Conservation (phyloP, 2,113 vertebrate species). For the Mustelus asterias region DNA sequence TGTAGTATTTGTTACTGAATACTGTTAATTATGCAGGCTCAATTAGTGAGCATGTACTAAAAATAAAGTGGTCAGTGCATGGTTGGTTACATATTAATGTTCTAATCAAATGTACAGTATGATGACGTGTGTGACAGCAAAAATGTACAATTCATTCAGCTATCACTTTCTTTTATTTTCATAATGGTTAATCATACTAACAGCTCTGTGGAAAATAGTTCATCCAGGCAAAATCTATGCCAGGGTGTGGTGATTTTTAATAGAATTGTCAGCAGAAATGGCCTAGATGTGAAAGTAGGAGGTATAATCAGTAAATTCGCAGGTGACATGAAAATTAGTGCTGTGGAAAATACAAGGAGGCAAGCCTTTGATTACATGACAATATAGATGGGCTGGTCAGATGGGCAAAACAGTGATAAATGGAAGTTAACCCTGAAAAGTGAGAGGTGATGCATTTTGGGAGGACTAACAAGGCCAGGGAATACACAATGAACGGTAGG, state of each 20-base stretch:
- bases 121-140: slow-evolving; percentile 18
- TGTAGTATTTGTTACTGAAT: slow-evolving; percentile 26
- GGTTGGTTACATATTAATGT: slow-evolving; percentile 38
- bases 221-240: slow-evolving; percentile 49
- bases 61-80: slow-evolving; percentile 39
- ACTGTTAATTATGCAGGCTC: slow-evolving; percentile 40
- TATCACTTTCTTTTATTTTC: neutral
- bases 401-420: no score
- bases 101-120: slow-evolving; percentile 40
- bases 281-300: no score
- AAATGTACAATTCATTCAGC: neutral
- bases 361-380: no score
- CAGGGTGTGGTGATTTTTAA: neutral
- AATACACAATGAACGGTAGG: no score
- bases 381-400: no score
- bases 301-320: no score
- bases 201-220: slow-evolving; percentile 52
- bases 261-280: neutral
- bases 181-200: neutral
- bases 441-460: no score
- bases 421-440: no score
- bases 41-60: slow-evolving; percentile 40
- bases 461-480: no score
- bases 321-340: no score
- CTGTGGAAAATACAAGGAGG: no score